A percentile compares a stretch with the other conserved stretches of the same genome.
These are phyloP conservation scores for Papilio xuthus DNA, from an alignment of 1,140 invertebrate genomes.

Conservation along the genomic window DNA sequence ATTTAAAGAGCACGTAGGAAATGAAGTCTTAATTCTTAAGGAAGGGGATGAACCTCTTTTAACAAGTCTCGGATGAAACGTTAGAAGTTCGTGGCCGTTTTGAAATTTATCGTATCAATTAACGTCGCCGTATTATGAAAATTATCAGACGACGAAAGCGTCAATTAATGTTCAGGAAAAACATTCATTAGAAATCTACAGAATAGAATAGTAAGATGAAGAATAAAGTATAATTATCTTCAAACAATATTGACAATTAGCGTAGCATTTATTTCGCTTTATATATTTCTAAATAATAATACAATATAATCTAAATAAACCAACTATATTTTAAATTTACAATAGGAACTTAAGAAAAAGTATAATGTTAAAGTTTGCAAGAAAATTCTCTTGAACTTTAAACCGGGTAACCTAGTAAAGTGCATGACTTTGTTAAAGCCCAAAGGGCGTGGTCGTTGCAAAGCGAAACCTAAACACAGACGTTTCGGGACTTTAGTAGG, in stretches of 20 bases:
- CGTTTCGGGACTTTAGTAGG: neutral
- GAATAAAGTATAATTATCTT: neutral
- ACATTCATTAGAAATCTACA: neutral
- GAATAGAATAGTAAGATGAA: neutral
- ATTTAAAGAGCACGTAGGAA: constrained; percentile 50
- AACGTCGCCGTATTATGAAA: constrained; percentile 15
- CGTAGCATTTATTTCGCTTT: neutral
- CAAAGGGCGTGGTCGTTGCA: constrained; percentile 15
- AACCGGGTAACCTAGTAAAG: constrained; percentile 21
- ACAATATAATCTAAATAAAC: neutral
- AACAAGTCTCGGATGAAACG: constrained; percentile 11
- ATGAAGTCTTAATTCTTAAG: constrained; percentile 49
- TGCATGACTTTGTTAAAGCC: constrained; percentile 11
- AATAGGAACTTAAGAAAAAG: constrained; percentile 7
- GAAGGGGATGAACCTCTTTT: constrained; percentile 35
- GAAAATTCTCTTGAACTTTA: constrained; percentile 4
- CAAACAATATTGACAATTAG: neutral
- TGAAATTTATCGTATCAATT: constrained; percentile 41
- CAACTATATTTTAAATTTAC: neutral
- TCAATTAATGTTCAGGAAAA: neutral
- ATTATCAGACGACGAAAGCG: neutral
- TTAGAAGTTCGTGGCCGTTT: constrained; percentile 24
- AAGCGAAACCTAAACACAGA: neutral
- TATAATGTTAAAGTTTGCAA: constrained; percentile 14
- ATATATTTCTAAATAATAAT: neutral